Evolutionary conservation across 2,113 vertebrate species (phyloP).

Genomic region (Gallinago media): DNA sequence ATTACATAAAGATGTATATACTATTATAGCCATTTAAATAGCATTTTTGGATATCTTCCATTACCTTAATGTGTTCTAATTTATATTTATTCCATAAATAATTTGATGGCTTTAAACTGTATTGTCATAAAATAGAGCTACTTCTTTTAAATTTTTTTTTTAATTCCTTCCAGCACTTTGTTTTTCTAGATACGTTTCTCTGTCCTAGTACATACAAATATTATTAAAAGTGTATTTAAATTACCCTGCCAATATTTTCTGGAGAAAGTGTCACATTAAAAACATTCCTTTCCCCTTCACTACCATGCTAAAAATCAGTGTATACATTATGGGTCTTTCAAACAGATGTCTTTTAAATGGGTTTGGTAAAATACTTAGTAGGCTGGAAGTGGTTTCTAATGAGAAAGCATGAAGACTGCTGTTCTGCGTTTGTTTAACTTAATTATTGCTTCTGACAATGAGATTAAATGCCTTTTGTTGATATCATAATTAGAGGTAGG

Average conservation of each 20-base stretch:
- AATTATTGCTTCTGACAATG: not conserved
- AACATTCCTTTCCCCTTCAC: not conserved
- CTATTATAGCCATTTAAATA: not conserved
- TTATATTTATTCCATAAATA: not conserved
- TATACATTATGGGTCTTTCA: not conserved
- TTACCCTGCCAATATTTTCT: not conserved
- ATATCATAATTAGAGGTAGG: not conserved
- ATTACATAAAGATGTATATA: not conserved
- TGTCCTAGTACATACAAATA: not conserved
- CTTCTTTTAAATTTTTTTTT: not conserved
- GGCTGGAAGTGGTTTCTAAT: not conserved
- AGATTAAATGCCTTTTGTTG: not conserved
- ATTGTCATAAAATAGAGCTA: not conserved
- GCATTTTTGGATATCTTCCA: not conserved
- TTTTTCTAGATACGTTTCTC: not conserved
- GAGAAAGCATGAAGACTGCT: not conserved
- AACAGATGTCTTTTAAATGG: not conserved
- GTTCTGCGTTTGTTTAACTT: not conserved
- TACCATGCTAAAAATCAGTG: not conserved
- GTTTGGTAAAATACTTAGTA: not conserved
- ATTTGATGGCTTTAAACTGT: not conserved
- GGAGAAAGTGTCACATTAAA: not conserved
- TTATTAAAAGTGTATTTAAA: not conserved
- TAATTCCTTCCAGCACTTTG: not conserved
- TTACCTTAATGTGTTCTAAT: not conserved